Conservation (phyloP, 1,140 invertebrate species). For the Anastrepha ludens region DNA sequence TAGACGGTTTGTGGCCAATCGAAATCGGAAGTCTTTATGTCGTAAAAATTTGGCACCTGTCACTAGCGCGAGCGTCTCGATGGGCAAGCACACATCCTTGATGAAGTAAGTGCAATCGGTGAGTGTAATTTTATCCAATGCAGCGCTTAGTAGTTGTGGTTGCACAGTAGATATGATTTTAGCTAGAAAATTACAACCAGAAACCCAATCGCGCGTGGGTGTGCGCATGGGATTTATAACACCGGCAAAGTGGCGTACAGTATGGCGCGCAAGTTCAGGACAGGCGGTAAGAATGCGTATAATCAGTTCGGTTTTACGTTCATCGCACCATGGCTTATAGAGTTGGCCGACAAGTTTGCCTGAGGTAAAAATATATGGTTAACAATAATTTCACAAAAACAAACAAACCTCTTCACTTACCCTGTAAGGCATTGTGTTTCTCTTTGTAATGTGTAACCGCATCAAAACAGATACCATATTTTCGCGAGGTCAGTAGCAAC, state of each 20-base stretch:
- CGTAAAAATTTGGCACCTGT: constrained; percentile 59
- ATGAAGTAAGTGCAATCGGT: constrained; percentile 70
- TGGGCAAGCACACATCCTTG: constrained; percentile 68
- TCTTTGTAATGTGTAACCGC: constrained; percentile 65
- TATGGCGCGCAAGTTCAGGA: constrained; percentile 82
- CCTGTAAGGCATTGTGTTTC: constrained; percentile 69
- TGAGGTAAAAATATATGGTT: neutral
- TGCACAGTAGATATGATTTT: constrained; percentile 66
- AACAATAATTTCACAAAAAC: neutral
- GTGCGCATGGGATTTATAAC: constrained; percentile 60
- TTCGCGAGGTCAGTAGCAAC: constrained; percentile 81
- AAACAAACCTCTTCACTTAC: constrained; percentile 54
- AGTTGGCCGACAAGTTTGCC: constrained; percentile 62
- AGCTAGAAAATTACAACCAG: constrained; percentile 59
- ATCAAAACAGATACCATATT: constrained; percentile 78
- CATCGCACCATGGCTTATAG: constrained; percentile 71
- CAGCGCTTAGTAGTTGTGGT: constrained; percentile 66
- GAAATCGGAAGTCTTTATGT: constrained; percentile 48
- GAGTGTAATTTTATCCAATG: constrained; percentile 67
- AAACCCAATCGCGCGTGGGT: constrained; percentile 48
- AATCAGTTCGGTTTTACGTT: constrained; percentile 79
- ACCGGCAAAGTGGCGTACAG: constrained; percentile 74
- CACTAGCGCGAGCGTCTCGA: constrained; percentile 66
- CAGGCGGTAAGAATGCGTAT: constrained; percentile 80
- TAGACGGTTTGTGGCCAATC: constrained; percentile 61